Evolutionary conservation across 2,888 invertebrate species (phyloP).

Genomic region (Eremobia ochroleuca): DNA sequence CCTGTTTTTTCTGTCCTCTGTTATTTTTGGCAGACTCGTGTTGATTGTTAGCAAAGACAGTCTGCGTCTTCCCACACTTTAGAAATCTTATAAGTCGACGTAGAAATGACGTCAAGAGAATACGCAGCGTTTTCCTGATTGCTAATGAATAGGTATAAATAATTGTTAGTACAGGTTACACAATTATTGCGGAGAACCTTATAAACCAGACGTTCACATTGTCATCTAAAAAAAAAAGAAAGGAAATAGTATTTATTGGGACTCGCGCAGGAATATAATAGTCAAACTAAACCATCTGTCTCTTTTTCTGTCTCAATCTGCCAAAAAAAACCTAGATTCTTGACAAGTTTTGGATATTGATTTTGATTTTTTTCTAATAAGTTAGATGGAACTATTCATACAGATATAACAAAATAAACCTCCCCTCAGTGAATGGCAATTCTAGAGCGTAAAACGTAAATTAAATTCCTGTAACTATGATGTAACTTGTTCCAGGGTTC

Average conservation of each 20-base stretch:
- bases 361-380: not conserved
- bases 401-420: not conserved
- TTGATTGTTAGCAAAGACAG: constrained; percentile 1
- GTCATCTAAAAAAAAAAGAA: too few relatives aligned
- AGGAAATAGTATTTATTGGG: too few relatives aligned
- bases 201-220: not conserved
- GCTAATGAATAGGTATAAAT: not conserved
- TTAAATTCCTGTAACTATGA: not conserved
- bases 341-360: not conserved
- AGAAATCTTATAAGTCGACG: not conserved
- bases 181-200: not conserved
- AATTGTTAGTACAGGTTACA: not conserved
- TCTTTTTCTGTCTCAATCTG: not conserved
- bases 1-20: not conserved
- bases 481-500: constrained; percentile 7
- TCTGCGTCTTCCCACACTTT: constrained; percentile 20
- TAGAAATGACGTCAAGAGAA: not conserved
- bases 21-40: not conserved
- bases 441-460: not conserved
- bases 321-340: not conserved
- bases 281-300: not conserved
- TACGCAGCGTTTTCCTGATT: not conserved
- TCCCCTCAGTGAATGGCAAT: not conserved
- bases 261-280: too few relatives aligned
- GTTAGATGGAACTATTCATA: not conserved